Conservation (phyloP, 2,888 invertebrate genomes). For the Sinelater perroti region DNA sequence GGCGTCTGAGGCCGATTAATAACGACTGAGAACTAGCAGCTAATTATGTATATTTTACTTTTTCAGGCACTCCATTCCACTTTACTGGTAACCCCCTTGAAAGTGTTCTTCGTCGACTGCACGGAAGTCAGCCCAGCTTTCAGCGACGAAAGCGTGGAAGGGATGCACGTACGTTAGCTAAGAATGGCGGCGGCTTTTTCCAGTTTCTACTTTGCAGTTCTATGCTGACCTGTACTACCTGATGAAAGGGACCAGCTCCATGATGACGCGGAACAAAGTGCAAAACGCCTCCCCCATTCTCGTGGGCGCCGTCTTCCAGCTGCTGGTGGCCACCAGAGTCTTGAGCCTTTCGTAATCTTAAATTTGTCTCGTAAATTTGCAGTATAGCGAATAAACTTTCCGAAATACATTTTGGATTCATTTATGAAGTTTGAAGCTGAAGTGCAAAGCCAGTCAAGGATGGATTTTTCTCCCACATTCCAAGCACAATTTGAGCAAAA, state of each 20-base stretch:
- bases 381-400: too few species aligned
- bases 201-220: slow-evolving; percentile 66
- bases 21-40: too few species aligned
- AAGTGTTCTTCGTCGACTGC: slow-evolving; percentile 73
- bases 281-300: slow-evolving; percentile 67
- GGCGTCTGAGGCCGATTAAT: too few species aligned
- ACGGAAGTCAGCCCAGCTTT: slow-evolving; percentile 81
- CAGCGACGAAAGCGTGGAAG: slow-evolving; percentile 60
- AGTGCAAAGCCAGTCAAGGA: too few species aligned
- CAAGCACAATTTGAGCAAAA: too few species aligned
- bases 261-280: slow-evolving; percentile 67
- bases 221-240: slow-evolving; percentile 79
- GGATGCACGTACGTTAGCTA: slow-evolving; percentile 61
- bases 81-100: slow-evolving; percentile 73
- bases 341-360: slow-evolving; percentile 71
- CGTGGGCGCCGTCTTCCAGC: slow-evolving; percentile 68
- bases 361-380: too few species aligned
- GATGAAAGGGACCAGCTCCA: slow-evolving; percentile 70
- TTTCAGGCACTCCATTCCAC: slow-evolving; percentile 52
- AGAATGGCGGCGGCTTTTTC: too few species aligned
- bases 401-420: too few species aligned
- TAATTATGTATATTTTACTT: too few species aligned
- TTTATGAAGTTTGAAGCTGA: too few species aligned
- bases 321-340: slow-evolving; percentile 69
- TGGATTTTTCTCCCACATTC: too few species aligned